phyloP scores from a whole-genome alignment of 2,113 vertebrate species.

The Rhadina sibilatrix region DNA sequence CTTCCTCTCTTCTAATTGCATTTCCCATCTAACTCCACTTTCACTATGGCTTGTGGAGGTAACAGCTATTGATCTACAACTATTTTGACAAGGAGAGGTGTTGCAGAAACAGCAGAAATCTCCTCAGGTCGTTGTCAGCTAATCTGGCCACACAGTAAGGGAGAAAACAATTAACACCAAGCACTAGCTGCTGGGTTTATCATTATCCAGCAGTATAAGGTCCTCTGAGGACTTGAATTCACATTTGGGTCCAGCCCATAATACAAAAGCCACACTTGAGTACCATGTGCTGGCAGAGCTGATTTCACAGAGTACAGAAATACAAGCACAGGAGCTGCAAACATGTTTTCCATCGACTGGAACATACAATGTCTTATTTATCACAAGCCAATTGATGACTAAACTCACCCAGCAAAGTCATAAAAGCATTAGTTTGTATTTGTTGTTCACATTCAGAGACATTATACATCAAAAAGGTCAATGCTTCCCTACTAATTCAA shows the following conservation, averaged over 20 bases:
- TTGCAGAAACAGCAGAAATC: slow-evolving; percentile 49
- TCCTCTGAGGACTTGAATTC: slow-evolving; percentile 29
- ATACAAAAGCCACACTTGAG: neutral
- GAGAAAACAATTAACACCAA: slow-evolving; percentile 52
- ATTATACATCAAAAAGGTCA: slow-evolving; percentile 69
- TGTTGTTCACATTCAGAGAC: slow-evolving; percentile 54
- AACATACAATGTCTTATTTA: slow-evolving; percentile 29
- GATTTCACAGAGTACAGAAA: neutral
- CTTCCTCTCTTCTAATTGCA: slow-evolving; percentile 42
- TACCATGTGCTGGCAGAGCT: neutral
- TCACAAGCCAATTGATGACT: slow-evolving; percentile 43
- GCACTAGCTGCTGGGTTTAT: slow-evolving; percentile 10
- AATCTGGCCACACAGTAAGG: slow-evolving; percentile 34
- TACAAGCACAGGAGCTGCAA: slow-evolving; percentile 6
- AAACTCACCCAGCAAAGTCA: slow-evolving; percentile 53
- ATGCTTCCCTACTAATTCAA: slow-evolving; percentile 66
- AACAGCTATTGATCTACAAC: slow-evolving; percentile 59
- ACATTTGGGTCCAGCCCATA: neutral
- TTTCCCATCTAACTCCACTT: slow-evolving; percentile 22
- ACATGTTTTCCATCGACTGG: slow-evolving; percentile 45
- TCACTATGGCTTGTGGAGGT: neutral
- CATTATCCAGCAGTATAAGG: slow-evolving; percentile 19
- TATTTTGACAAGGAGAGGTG: slow-evolving; percentile 19
- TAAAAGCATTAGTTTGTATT: slow-evolving; percentile 63
- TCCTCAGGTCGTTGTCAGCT: slow-evolving; percentile 53